phyloP scores from a whole-genome alignment of 1,140 invertebrate species.

The Temnothorax curvispinosus region DNA sequence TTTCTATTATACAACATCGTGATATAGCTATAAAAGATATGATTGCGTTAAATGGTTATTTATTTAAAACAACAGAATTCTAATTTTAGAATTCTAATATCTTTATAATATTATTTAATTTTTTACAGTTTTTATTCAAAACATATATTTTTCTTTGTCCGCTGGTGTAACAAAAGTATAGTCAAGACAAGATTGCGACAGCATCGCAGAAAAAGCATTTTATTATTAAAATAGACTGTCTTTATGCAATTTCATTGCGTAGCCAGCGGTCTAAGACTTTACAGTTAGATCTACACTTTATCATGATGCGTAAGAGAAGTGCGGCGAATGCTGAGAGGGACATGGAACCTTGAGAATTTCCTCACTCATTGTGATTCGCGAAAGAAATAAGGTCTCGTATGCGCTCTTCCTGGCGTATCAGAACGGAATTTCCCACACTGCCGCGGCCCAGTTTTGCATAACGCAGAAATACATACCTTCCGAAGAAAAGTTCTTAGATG shows the following conservation, averaged over 20 bases:
- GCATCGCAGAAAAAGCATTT: not conserved
- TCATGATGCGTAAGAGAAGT: slow-evolving; percentile 25
- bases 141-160: not conserved
- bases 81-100: not conserved
- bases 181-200: slow-evolving; percentile 4
- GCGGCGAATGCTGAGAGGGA: not conserved
- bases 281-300: slow-evolving; percentile 45
- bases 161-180: not conserved
- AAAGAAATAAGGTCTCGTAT: slow-evolving; percentile 43
- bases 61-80: not conserved
- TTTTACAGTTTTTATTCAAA: not conserved
- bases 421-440: slow-evolving; percentile 51
- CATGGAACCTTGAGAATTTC: slow-evolving; percentile 39
- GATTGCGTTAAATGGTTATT: not conserved
- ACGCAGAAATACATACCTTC: not conserved
- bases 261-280: slow-evolving; percentile 45
- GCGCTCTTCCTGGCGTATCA: slow-evolving; percentile 33
- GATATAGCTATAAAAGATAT: not conserved
- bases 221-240: slow-evolving; percentile 17
- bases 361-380: slow-evolving; percentile 36
- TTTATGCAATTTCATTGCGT: slow-evolving; percentile 44
- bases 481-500: not conserved
- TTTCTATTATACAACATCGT: not conserved
- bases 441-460: slow-evolving; percentile 48
- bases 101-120: slow-evolving; percentile 7